These are phyloP conservation scores for Anisognathus igniventris DNA, from an alignment of 2,797 vertebrate species.

Conservation along the genomic window DNA sequence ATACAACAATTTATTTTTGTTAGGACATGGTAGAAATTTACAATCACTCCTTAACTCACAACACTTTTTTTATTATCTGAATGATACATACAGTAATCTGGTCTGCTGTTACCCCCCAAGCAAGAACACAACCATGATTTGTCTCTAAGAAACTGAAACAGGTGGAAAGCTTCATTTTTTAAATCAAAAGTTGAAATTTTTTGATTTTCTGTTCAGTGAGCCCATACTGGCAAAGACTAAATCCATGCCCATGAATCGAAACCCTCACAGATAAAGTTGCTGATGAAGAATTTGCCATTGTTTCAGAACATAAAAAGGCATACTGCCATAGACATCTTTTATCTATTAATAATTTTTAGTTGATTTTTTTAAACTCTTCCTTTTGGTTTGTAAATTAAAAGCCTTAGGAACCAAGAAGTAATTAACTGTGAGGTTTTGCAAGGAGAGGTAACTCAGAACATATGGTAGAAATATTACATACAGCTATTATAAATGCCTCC, in stretches of 20 bases:
- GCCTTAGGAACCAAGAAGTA: not conserved
- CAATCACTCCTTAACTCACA: not conserved
- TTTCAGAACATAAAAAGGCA: not conserved
- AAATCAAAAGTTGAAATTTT: not conserved
- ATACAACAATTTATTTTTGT: not conserved
- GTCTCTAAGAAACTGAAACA: not conserved
- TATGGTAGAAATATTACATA: not conserved
- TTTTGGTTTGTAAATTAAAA: not conserved
- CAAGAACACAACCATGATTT: not conserved
- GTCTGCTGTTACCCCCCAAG: not conserved
- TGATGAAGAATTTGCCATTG: not conserved
- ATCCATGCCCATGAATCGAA: not conserved
- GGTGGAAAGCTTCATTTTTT: not conserved
- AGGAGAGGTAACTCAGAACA: not conserved
- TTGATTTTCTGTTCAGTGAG: not conserved
- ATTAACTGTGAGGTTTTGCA: not conserved
- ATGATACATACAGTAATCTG: not conserved
- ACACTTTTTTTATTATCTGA: not conserved
- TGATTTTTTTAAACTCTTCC: not conserved
- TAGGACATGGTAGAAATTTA: not conserved
- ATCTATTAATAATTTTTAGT: not conserved
- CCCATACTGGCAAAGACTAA: not conserved
- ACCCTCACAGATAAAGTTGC: not conserved
- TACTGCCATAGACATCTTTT: not conserved
- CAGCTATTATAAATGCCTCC: not conserved